Evolutionary conservation across 2,888 invertebrate species (phyloP), one percentile per base, ranked within the genome.

Genomic region (Venustoraphidia nigricollis): DNA sequence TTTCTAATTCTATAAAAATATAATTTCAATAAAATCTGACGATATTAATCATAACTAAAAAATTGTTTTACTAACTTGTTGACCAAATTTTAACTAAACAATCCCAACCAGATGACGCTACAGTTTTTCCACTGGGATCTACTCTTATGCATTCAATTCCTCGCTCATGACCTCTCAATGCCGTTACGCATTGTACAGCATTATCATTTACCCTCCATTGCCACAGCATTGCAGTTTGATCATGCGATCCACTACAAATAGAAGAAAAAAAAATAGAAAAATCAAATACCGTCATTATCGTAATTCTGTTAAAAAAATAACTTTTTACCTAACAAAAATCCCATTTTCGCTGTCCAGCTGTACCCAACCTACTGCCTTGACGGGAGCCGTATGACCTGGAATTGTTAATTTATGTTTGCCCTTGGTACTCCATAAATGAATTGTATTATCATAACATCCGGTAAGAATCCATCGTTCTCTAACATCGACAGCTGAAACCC

Each of bases 31-130:
- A 27, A 36, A 27, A 34, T 34, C 10, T 36, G n/a, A 13, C 10
- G 45, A 45, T 11, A 34, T 10, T 41, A 51, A 44, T 9, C 34
- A 13, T 44, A n/a, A 50, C 13, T 27, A 40, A 13, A 44, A 11
- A 40, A 39, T 27, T 50, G 14, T 42, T n/a, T 39, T 41, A 63
- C 70, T 68, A 65, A 80, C 80, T 76, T 13, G 84, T 73, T 46
- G 88, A 88, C 95, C 95, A 96, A 53, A 96, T 75, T 66, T 93
- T 93, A 8, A 96, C 67, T 71, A 86, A 83, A 39, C 81, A 87
- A 62, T 96, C 95, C 91, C 92, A 95, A 42, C 90, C 84, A 34
- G 93, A 95, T 8, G 91, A 91, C 8, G 87, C 90, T 58, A 86
- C 68, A 50, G 67, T 67, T 14, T 69, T 67, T 2, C 70, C 68